Base-by-base conservation (phyloP, 2,797 vertebrate species). In the Saxicola maurus region DNA sequence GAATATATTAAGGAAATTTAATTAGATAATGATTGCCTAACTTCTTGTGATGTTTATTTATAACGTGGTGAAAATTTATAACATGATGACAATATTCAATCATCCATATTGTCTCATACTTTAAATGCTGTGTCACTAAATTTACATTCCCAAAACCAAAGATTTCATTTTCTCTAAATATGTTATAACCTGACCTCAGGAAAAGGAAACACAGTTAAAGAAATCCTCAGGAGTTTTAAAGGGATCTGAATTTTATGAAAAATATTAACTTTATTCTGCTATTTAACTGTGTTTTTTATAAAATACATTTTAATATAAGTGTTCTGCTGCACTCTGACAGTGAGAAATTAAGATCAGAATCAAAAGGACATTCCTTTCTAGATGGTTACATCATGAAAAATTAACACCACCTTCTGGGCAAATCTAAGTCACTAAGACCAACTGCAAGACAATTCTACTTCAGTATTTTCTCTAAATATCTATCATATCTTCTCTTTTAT, bases 161-260 rank as follows among this genome's bases (percentile, higher is more conserved):
- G 55, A 94, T 67, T 96, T 96, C 48, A 96, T 97, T 97, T 95
- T 96, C 83, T 92, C 93, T 64, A 94, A 96, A 91, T 86, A 91
- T 94, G 67, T 94, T 95, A 86, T 94, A 91, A 62, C 88, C 76
- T 95, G 78, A 89, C 76, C 92, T 95, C 91, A 96, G n/a, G n/a
- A n/a, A 94, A 94, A 85, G 49, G 95, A 96, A 96, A 95, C 76
- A 95, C 69, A 95, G 89, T 96, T 48, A 48, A 48, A 94, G 74
- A 96, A 94, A 85, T 95, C 82, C 96, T 96, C 76, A 89, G 86
- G 90, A 73, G 51, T 94, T 96, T 92, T 91, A 79, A 96, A 95
- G 77, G 91, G 62, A 94, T 94, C 79, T 86, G 65, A 96, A 92
- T 96, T 96, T 96, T 95, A 95, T 95, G 43, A 7, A 28, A 91